phyloP scores from a whole-genome alignment of 2,797 vertebrate species.

The Lophius americanus region DNA sequence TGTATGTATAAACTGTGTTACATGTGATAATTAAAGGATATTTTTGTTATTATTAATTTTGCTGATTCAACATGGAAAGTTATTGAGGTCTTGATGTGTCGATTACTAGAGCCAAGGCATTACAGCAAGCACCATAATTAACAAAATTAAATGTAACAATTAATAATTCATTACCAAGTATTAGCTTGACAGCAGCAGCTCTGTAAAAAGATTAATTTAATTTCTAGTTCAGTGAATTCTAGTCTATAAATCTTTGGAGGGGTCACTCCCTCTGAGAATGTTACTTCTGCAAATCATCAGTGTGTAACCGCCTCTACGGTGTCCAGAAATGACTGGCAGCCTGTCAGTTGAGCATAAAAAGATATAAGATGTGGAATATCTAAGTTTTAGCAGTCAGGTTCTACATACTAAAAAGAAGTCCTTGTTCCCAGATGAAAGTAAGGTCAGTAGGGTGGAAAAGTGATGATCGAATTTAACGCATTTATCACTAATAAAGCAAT shows the following conservation, averaged over 20 bases:
- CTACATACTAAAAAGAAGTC: conserved; percentile 57
- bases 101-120: no score
- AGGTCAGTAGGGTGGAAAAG: conserved; percentile 41
- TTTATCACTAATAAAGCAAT: conserved; percentile 77
- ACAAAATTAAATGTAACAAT: background rate
- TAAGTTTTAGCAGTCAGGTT: conserved; percentile 36
- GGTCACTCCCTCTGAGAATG: background rate
- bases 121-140: background rate
- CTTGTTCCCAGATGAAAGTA: conserved; percentile 74
- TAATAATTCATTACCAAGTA: background rate
- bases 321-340: conserved; percentile 30
- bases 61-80: no score
- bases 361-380: conserved; percentile 21
- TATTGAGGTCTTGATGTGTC: no score
- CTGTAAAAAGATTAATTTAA: background rate
- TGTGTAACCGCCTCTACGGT: background rate
- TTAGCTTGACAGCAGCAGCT: conserved; percentile 1
- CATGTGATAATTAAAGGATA: no score
- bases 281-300: conserved; percentile 6
- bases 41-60: no score
- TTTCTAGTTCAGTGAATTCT: background rate
- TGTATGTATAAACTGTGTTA: no score
- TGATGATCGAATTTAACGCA: conserved; percentile 59
- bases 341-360: conserved; percentile 31
- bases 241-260: background rate